Conservation (phyloP, 1,140 invertebrate genomes). For the Archivesica marissinica region DNA sequence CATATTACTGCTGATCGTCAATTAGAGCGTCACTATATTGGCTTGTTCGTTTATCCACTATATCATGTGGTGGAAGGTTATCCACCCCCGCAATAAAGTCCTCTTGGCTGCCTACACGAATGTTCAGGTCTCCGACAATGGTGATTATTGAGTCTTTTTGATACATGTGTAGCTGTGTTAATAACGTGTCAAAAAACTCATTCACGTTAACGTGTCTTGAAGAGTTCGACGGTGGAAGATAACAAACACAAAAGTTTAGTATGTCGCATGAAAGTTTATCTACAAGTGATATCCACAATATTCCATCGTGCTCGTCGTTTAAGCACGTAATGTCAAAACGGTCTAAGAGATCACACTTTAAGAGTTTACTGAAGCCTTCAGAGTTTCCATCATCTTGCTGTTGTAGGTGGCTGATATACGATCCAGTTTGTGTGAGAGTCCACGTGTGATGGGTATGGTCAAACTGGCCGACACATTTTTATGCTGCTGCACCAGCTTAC, state of each 20-base stretch:
- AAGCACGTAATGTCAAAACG: constrained; percentile 16
- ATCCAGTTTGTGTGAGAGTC: constrained; percentile 18
- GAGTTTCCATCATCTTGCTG: constrained; percentile 13
- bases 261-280: not conserved
- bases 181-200: not conserved
- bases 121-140: not conserved
- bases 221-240: not conserved
- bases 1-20: constrained; percentile 14
- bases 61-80: not conserved
- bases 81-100: constrained; percentile 36
- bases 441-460: constrained; percentile 13
- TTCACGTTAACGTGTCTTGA: not conserved
- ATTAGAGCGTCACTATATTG: not conserved
- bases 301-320: constrained; percentile 35
- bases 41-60: constrained; percentile 1
- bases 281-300: constrained; percentile 39
- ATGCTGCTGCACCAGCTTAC: constrained; percentile 23
- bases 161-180: not conserved
- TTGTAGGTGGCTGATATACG: constrained; percentile 36
- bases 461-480: constrained; percentile 38
- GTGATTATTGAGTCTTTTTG: not conserved
- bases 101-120: not conserved
- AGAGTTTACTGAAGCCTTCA: not conserved
- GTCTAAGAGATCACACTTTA: constrained; percentile 14
- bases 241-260: not conserved